Conservation (phyloP, 1,140 invertebrate genomes). For the Bombus ignitus region DNA sequence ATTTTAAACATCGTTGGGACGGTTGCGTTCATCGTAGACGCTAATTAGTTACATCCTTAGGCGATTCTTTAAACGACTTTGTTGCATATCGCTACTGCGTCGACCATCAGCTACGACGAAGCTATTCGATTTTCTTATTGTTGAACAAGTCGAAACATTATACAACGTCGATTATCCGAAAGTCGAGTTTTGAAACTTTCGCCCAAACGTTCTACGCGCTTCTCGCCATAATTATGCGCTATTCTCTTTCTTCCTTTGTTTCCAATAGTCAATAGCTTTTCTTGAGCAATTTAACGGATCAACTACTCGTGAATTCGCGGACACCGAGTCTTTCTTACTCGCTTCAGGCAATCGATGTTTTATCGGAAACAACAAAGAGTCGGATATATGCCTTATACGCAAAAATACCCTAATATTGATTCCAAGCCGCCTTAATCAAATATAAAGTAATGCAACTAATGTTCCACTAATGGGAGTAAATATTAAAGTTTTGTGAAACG, state of each 20-base stretch:
- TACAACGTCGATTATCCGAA: neutral
- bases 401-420: neutral
- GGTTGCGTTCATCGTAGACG: neutral
- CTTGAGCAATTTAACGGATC: no score
- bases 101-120: neutral
- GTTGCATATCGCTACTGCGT: neutral
- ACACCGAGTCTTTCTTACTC: neutral
- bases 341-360: neutral
- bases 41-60: neutral
- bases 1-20: neutral
- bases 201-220: neutral
- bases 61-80: neutral
- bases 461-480: neutral
- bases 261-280: neutral
- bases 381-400: conserved; percentile 15
- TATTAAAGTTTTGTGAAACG: neutral
- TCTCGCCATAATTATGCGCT: neutral
- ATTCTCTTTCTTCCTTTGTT: neutral
- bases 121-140: neutral
- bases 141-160: neutral
- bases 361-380: neutral
- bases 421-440: conserved; percentile 18
- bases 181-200: neutral
- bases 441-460: neutral
- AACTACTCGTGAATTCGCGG: neutral